These are phyloP conservation scores for Drusus annulatus DNA, from an alignment of 1,140 invertebrate species.

Conservation along the genomic window DNA sequence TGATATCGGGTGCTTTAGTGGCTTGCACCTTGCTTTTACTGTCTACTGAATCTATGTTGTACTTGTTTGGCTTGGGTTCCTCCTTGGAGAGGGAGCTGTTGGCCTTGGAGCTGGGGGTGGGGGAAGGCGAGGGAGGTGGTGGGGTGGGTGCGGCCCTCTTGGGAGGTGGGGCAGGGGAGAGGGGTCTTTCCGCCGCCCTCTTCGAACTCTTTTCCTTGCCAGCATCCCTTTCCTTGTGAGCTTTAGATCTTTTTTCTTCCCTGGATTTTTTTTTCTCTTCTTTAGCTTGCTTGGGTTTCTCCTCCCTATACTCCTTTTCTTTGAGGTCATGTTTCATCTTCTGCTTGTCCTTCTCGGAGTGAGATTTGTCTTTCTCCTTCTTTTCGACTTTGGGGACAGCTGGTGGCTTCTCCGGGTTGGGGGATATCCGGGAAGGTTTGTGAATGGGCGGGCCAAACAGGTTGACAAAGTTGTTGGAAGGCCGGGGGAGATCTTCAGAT, in stretches of 20 bases:
- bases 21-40: constrained; percentile 66
- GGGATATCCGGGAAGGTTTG: constrained; percentile 78
- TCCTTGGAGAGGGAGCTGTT: constrained; percentile 67
- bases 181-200: constrained; percentile 66
- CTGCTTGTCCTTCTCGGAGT: constrained; percentile 73
- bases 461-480: constrained; percentile 80
- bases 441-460: constrained; percentile 86
- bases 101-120: constrained; percentile 62
- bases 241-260: constrained; percentile 76
- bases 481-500: constrained; percentile 74
- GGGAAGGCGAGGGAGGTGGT: constrained; percentile 60
- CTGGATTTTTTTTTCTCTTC: constrained; percentile 76
- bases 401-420: constrained; percentile 76
- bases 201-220: constrained; percentile 73
- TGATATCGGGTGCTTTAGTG: constrained; percentile 66
- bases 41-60: constrained; percentile 60
- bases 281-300: constrained; percentile 72
- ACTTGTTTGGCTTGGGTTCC: constrained; percentile 65
- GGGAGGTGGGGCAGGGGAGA: constrained; percentile 69
- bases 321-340: constrained; percentile 72
- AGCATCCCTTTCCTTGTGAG: constrained; percentile 76
- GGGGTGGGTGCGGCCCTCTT: constrained; percentile 75
- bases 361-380: constrained; percentile 73
- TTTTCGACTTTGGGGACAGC: constrained; percentile 72
- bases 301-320: constrained; percentile 68